These are phyloP conservation scores for Margarornis squamiger DNA, from an alignment of 2,797 vertebrate species.

Conservation along the genomic window DNA sequence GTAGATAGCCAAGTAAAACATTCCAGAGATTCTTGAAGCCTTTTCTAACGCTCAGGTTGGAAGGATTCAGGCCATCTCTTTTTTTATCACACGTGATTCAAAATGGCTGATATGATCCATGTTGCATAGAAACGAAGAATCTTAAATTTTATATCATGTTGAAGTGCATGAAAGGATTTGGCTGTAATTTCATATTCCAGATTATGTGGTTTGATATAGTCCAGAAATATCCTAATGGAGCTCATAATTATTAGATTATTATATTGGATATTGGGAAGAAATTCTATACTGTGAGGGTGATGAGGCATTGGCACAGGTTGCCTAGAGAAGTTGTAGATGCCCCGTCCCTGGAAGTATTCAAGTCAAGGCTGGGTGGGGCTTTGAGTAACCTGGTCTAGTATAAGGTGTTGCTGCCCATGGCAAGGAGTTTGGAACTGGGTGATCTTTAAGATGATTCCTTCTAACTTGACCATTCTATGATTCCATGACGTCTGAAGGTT, in stretches of 20 bases:
- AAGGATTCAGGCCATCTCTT: background rate
- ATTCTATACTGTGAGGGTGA: no score
- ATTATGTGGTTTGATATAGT: background rate
- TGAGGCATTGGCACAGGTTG: background rate
- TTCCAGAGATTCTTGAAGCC: background rate
- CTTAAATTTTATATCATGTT: background rate
- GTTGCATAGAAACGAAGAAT: background rate
- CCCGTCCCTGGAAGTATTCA: background rate
- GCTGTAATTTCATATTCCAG: background rate
- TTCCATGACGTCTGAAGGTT: background rate
- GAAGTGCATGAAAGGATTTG: background rate
- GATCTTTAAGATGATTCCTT: background rate
- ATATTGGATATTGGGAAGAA: background rate
- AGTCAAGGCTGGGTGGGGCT: background rate
- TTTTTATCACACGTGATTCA: background rate
- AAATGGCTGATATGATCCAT: background rate
- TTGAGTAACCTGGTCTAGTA: accelerated
- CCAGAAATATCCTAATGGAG: background rate
- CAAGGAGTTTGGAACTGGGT: accelerated
- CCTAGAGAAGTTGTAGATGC: background rate
- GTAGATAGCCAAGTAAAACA: background rate
- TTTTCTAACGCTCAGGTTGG: background rate
- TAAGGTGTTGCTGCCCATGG: background rate
- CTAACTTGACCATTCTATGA: background rate
- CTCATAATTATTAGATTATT: background rate